Evolutionary conservation across 2,888 invertebrate genomes (phyloP).

Genomic region (Leptothorax acervorum): DNA sequence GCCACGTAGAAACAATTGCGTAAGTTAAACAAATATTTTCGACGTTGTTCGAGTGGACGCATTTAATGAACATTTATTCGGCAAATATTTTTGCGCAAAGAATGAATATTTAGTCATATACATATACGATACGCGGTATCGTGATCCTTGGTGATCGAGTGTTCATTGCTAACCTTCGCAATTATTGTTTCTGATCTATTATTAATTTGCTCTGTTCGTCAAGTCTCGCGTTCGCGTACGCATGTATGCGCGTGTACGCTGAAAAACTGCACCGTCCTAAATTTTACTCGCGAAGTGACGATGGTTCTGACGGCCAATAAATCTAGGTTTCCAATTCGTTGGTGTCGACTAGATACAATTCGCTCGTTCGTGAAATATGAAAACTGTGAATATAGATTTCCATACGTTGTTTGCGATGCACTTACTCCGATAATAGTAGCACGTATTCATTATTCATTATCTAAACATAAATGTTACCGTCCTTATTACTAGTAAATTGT

Average conservation of each 20-base stretch:
- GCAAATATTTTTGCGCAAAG: conserved; percentile 31
- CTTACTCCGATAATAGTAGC: conserved; percentile 52
- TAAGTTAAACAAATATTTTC: conserved; percentile 50
- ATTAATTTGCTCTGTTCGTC: conserved; percentile 30
- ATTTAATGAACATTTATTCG: conserved; percentile 18
- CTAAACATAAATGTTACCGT: not conserved
- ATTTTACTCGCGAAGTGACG: conserved; percentile 76
- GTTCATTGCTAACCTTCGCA: not conserved
- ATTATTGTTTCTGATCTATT: conserved; percentile 56
- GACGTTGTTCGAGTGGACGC: not conserved
- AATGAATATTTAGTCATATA: conserved; percentile 27
- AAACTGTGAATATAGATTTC: conserved; percentile 70
- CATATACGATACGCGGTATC: not conserved
- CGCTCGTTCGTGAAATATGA: conserved; percentile 82
- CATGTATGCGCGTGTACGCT: conserved; percentile 36
- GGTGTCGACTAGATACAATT: conserved; percentile 78
- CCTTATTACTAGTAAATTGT: not conserved
- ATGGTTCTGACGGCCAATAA: conserved; percentile 80
- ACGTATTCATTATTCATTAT: conserved; percentile 31
- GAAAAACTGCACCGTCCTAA: conserved; percentile 77
- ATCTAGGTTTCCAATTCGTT: conserved; percentile 81
- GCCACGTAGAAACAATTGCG: conserved; percentile 20
- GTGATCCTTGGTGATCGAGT: not conserved
- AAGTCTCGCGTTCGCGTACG: not conserved
- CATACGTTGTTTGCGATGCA: conserved; percentile 33